These are phyloP conservation scores for Tuberolachnus salignus DNA, from an alignment of 2,888 invertebrate species.

Conservation along the genomic window DNA sequence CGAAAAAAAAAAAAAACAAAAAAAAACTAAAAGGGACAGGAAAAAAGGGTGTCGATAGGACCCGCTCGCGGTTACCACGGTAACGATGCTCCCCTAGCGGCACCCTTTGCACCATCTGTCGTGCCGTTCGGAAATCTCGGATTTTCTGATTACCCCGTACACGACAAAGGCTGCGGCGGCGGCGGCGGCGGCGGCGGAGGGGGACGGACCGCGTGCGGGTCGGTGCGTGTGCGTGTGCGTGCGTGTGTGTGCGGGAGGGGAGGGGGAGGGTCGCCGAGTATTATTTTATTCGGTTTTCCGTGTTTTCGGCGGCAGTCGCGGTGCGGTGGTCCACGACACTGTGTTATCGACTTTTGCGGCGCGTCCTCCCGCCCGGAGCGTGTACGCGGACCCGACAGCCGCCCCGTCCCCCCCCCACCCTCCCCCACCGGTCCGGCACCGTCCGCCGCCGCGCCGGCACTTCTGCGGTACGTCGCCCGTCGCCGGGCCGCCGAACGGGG, in stretches of 20 bases:
- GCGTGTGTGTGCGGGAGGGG: not conserved
- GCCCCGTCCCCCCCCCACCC: not conserved
- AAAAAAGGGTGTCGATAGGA: conserved; percentile 47
- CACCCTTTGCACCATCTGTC: not conserved
- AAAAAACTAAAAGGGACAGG: too few species aligned
- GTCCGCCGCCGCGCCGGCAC: not conserved
- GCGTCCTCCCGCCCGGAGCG: not conserved
- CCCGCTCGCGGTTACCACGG: conserved; percentile 39
- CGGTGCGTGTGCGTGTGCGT: too few species aligned
- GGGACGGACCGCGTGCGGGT: not conserved
- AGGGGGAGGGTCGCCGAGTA: not conserved
- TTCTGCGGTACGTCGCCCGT: not conserved
- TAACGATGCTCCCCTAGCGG: conserved; percentile 38
- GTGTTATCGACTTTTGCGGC: conserved; percentile 40
- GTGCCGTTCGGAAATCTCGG: conserved; percentile 23
- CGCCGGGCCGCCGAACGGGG: not conserved
- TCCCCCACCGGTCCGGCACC: not conserved
- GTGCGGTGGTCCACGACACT: conserved; percentile 46
- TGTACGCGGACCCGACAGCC: not conserved
- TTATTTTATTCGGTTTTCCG: conserved; percentile 19
- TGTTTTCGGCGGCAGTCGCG: conserved; percentile 11
- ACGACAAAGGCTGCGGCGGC: not conserved
- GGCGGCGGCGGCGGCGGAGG: not conserved
- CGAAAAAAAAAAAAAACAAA: not conserved
- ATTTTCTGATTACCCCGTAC: conserved; percentile 1